Evolutionary conservation across 2,797 vertebrate species (phyloP).

Genomic region (Acridotheres tristis): DNA sequence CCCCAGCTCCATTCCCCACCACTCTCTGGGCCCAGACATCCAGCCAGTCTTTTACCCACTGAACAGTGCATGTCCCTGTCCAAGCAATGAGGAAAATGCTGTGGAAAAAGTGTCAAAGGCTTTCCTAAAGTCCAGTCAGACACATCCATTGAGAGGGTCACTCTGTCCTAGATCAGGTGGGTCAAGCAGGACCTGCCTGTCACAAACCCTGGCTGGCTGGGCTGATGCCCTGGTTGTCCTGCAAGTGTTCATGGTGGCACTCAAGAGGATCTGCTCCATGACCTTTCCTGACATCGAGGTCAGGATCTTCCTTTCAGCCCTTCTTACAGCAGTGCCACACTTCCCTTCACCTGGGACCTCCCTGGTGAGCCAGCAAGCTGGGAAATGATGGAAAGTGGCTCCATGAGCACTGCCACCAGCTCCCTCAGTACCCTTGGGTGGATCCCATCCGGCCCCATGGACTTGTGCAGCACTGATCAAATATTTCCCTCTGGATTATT

Average conservation of each 20-base stretch:
- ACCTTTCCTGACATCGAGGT: neutral
- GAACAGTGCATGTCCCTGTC: neutral
- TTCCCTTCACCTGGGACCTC: neutral
- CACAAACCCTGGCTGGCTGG: neutral
- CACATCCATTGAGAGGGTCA: neutral
- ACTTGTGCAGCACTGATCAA: neutral
- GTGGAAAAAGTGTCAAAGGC: neutral
- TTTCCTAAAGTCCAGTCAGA: neutral
- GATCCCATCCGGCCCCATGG: neutral
- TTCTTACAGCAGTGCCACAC: neutral
- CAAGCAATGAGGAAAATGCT: neutral
- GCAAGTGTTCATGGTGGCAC: fast-evolving
- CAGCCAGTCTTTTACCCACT: neutral
- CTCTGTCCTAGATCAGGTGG: neutral
- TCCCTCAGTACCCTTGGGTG: neutral
- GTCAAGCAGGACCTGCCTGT: neutral
- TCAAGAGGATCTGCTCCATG: neutral
- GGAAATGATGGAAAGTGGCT: neutral
- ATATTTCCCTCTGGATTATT: neutral
- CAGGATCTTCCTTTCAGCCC: neutral
- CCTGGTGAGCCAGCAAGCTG: neutral
- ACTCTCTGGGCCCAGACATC: fast-evolving
- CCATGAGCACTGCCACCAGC: neutral
- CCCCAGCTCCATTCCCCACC: neutral
- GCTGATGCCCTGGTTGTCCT: neutral